phyloP scores from a whole-genome alignment of 2,888 invertebrate species.

The Heliothis peltigera region DNA sequence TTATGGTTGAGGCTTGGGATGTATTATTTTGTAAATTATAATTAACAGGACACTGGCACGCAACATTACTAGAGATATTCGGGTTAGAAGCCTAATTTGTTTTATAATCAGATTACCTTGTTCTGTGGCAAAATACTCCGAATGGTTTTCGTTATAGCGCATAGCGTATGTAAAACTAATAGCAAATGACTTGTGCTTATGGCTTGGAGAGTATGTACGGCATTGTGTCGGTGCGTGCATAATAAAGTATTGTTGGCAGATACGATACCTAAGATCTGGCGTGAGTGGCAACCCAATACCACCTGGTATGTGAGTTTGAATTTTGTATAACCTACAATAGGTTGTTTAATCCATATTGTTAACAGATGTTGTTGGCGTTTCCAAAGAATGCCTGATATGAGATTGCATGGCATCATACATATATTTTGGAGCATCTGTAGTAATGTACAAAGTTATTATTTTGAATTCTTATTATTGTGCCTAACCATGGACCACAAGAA shows the following conservation, averaged over 20 bases:
- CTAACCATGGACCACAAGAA: not conserved
- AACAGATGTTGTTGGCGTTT: slow-evolving; percentile 40
- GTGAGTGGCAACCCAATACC: slow-evolving; percentile 7
- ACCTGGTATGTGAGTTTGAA: slow-evolving; percentile 23
- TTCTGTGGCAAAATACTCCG: slow-evolving; percentile 6
- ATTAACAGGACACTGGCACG: slow-evolving; percentile 8
- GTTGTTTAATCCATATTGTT: slow-evolving; percentile 36
- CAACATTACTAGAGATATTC: not conserved
- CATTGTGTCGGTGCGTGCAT: slow-evolving; percentile 17
- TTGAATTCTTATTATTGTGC: not conserved
- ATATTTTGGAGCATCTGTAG: not conserved
- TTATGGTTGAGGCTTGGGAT: too few relatives aligned
- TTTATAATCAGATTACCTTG: slow-evolving; percentile 33
- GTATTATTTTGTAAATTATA: not conserved
- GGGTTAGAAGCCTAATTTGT: slow-evolving; percentile 25
- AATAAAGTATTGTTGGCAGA: slow-evolving; percentile 23
- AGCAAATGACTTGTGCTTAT: not conserved
- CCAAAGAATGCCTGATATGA: slow-evolving; percentile 13
- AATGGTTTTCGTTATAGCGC: not conserved
- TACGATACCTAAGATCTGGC: not conserved
- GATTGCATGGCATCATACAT: slow-evolving; percentile 31
- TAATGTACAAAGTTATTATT: not conserved
- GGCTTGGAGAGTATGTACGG: not conserved
- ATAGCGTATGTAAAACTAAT: not conserved
- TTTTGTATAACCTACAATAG: slow-evolving; percentile 22